Evolutionary conservation across 1,140 invertebrate genomes (phyloP).

Genomic region (Zaprionus nigranus): DNA sequence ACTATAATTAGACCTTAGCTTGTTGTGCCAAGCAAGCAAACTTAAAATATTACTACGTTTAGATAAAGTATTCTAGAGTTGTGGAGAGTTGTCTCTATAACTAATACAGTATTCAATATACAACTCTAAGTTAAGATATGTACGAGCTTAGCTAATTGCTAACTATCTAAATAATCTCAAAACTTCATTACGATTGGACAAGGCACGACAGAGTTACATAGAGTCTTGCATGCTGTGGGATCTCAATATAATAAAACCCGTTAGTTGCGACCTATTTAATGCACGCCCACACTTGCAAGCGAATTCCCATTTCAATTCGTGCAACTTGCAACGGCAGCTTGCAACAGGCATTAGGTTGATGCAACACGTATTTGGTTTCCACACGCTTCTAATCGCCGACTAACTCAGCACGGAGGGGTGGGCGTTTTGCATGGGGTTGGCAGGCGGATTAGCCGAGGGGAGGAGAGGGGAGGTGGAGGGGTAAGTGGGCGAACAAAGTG

Average conservation of each 20-base stretch:
- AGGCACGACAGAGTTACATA: background rate
- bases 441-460: background rate
- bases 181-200: background rate
- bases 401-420: slow-evolving; percentile 16
- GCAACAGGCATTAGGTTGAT: slow-evolving; percentile 9
- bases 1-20: no score
- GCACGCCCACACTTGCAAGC: background rate
- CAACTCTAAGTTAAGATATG: background rate
- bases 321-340: slow-evolving; percentile 1
- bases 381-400: slow-evolving; percentile 31
- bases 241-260: slow-evolving; percentile 1
- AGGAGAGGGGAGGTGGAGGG: background rate
- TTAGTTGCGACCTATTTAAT: background rate
- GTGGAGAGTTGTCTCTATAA: no score
- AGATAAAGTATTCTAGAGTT: no score
- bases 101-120: no score
- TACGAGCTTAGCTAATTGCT: background rate
- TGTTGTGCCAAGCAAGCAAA: no score
- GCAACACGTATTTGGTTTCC: slow-evolving; percentile 18
- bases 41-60: no score
- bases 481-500: slow-evolving; percentile 5
- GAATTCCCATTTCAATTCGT: slow-evolving; percentile 16
- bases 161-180: background rate
- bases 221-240: background rate
- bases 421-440: slow-evolving; percentile 2